Evolutionary conservation across 2,888 invertebrate genomes (phyloP).

Genomic region (Axea sp.): DNA sequence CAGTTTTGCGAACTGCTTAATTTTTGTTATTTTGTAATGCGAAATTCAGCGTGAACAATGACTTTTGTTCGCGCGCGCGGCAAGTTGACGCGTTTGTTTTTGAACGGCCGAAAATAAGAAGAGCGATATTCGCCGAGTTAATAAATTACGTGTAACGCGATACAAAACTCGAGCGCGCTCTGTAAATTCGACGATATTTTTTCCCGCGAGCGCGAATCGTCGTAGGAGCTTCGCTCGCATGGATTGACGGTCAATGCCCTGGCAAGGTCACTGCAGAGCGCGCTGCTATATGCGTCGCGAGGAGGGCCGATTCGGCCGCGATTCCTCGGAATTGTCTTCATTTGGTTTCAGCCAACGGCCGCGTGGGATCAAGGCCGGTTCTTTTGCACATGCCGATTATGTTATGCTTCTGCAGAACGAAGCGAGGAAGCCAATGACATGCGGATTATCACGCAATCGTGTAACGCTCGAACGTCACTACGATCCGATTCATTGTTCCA

Average conservation of each 20-base stretch:
- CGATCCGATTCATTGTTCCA: too few species aligned
- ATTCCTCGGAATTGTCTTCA: slow-evolving; percentile 67
- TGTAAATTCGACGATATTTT: slow-evolving; percentile 30
- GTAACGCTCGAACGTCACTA: too few species aligned
- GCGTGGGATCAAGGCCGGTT: slow-evolving; percentile 76
- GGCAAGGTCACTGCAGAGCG: slow-evolving; percentile 74
- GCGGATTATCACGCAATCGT: slow-evolving; percentile 23
- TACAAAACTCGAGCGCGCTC: slow-evolving; percentile 15
- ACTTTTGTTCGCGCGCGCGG: too few species aligned
- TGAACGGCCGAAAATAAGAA: too few species aligned
- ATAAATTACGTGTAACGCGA: slow-evolving; percentile 15
- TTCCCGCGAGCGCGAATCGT: slow-evolving; percentile 57
- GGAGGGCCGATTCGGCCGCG: slow-evolving; percentile 36
- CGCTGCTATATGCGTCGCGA: slow-evolving; percentile 43
- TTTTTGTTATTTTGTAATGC: too few species aligned
- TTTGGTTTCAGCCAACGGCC: slow-evolving; percentile 75
- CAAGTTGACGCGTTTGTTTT: too few species aligned
- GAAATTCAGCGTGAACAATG: too few species aligned
- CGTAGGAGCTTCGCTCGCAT: slow-evolving; percentile 39
- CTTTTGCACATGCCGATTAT: slow-evolving; percentile 68
- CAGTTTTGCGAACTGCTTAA: too few species aligned
- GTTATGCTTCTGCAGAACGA: slow-evolving; percentile 39
- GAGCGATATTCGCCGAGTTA: slow-evolving; percentile 3
- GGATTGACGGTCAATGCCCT: slow-evolving; percentile 76
- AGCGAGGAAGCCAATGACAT: slow-evolving; percentile 54